Base-by-base conservation (phyloP, 2,888 invertebrate species). In the Aphodius granarius region DNA sequence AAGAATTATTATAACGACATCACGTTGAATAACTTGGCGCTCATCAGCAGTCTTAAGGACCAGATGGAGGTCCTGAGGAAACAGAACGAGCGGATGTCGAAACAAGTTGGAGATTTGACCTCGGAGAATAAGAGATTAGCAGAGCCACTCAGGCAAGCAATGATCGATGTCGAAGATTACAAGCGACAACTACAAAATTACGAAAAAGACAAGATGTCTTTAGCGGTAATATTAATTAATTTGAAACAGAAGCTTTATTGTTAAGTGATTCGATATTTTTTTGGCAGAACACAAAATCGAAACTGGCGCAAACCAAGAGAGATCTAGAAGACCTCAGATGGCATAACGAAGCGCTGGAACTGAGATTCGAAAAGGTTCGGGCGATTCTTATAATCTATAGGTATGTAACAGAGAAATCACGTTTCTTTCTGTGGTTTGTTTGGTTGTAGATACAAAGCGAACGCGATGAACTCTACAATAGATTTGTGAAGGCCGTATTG, bases 1-100 rank as follows among this genome's bases (percentile, higher is more conserved):
- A 97, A 97, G 86, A 95, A 94, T 86, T 98, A 97, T 87, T 98
- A 97, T 84, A 97, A 97, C 83, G 97, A 97, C 82, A 97, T 98
- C 73, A 97, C 97, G 0, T 88, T 97, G 15, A 97, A 97, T 86
- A 98, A 98, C 87, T 89, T 98, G 79, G 95, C 96, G 0, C 88
- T 98, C 1, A 97, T 98, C 76, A 94, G 94, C 84, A 95, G 95
- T 80, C 88, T 98, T 62, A 98, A 97, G 84, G 94, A 95, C 82
- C 94, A 94, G 83, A 92, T 95, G 90, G 93, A 94, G 83, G 90
- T 91, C 73, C 88, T 93, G 72, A 92, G 93, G 82, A 93, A 92
- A 82, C 92, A 95, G 80, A 94, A 96, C 18, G 95, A 96, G 83
- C 91, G 95, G 76, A 91, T 92, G 88, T 91, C 92, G 78, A 92